phyloP scores from a whole-genome alignment of 2,888 invertebrate genomes.

The Volucella inflata region DNA sequence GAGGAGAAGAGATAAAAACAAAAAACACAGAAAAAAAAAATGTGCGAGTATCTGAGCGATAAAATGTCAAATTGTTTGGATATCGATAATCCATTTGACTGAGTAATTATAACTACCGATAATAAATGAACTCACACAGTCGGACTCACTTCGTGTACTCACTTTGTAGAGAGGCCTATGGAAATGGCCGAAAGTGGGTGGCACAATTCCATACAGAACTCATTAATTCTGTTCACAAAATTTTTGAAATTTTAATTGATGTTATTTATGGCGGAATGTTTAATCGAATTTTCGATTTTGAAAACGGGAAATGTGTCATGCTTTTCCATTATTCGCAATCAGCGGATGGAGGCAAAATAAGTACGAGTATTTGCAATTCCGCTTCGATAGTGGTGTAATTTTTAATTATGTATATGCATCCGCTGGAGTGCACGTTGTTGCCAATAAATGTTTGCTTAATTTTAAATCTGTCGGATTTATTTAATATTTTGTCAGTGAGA shows the following conservation, averaged over 20 bases:
- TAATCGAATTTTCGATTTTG: constrained; percentile 3
- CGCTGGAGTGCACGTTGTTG: constrained; percentile 75
- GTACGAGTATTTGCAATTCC: no score
- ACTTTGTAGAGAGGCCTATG: neutral
- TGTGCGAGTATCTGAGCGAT: constrained; percentile 41
- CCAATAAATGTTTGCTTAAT: constrained; percentile 70
- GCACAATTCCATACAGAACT: no score
- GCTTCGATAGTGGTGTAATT: no score
- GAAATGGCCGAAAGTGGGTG: no score
- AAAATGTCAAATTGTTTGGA: neutral
- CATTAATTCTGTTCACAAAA: constrained; percentile 27
- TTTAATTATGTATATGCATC: neutral
- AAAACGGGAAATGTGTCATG: constrained; percentile 72
- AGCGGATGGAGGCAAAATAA: constrained; percentile 67
- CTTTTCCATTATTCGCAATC: constrained; percentile 79
- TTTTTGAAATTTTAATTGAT: constrained; percentile 47
- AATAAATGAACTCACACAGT: constrained; percentile 57
- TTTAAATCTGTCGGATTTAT: no score
- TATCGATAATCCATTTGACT: neutral
- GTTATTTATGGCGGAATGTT: constrained; percentile 5
- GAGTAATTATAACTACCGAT: constrained; percentile 77
- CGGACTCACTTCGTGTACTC: constrained; percentile 76
- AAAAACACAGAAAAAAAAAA: constrained; percentile 74
- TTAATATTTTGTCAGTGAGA: no score
- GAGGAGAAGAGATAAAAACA: no score